Evolutionary conservation across 2,113 vertebrate genomes (phyloP).

Genomic region (Chaetops frenatus): DNA sequence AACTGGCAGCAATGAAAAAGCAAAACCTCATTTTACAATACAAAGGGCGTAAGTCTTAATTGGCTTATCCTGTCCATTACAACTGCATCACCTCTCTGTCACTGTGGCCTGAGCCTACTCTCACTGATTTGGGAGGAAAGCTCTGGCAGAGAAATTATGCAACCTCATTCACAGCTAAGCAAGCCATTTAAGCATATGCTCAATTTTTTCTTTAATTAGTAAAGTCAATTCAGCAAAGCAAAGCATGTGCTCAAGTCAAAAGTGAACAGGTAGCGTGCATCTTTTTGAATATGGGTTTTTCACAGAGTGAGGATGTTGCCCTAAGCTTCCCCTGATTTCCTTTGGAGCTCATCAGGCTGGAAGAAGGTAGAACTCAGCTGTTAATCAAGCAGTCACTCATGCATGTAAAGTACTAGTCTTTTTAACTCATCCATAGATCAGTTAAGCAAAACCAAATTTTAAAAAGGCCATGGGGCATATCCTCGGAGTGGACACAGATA

Average conservation of each 20-base stretch:
- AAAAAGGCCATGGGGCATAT: not conserved
- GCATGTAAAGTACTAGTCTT: not conserved
- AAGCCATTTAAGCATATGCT: not conserved
- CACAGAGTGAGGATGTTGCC: not conserved
- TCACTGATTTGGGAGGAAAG: not conserved
- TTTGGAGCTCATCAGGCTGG: not conserved
- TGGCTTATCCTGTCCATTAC: not conserved
- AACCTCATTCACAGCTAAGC: not conserved
- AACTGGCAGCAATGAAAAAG: not conserved
- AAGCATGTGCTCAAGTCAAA: not conserved
- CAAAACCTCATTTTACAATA: not conserved
- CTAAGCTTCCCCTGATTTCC: not conserved
- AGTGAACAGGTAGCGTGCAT: not conserved
- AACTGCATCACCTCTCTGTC: not conserved
- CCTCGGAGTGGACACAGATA: not conserved
- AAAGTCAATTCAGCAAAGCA: slow-evolving; percentile 14
- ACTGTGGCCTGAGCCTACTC: not conserved
- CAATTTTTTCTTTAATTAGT: not conserved
- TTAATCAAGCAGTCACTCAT: not conserved
- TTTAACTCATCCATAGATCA: not conserved
- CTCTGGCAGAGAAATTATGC: not conserved
- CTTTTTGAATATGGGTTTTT: not conserved
- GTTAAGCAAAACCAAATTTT: not conserved
- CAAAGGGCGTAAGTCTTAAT: not conserved
- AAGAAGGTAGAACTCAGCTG: not conserved